A percentile compares a stretch with the other conserved stretches of the same genome.
These are phyloP conservation scores for Fundulus diaphanus DNA, from an alignment of 2,797 vertebrate species.

Conservation along the genomic window DNA sequence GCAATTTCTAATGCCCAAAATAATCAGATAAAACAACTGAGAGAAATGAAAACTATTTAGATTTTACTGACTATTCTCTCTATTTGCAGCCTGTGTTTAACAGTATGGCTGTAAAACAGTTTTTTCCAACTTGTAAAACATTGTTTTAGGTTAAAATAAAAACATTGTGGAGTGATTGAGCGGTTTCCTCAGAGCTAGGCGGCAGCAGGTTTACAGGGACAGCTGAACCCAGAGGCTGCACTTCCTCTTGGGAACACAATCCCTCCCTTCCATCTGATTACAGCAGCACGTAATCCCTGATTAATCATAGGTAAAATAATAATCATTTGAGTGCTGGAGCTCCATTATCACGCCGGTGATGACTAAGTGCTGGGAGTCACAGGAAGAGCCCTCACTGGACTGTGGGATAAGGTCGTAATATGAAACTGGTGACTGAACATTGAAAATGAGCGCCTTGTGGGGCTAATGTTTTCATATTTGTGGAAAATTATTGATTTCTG, in stretches of 20 bases:
- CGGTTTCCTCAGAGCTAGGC: background rate
- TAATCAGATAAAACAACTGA: background rate
- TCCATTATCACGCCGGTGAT: constrained; percentile 26
- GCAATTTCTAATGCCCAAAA: background rate
- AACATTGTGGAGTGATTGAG: background rate
- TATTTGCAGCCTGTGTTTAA: background rate
- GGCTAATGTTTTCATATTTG: constrained; percentile 10
- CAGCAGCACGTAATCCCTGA: background rate
- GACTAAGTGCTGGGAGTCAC: constrained; percentile 63
- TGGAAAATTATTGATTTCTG: background rate
- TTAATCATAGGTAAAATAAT: constrained; percentile 36
- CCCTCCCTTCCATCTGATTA: background rate
- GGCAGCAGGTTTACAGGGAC: constrained; percentile 25
- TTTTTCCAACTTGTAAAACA: background rate
- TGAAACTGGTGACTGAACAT: constrained; percentile 3
- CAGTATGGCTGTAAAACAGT: background rate
- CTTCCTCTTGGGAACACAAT: constrained; percentile 10
- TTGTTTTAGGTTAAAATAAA: background rate
- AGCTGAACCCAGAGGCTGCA: background rate
- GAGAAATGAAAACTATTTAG: background rate
- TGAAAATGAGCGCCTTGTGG: constrained; percentile 10
- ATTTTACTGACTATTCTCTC: background rate
- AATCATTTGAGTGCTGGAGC: constrained; percentile 19
- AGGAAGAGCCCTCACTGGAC: constrained; percentile 76
- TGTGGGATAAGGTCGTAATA: constrained; percentile 30